Evolutionary conservation across 2,888 invertebrate species (phyloP).

Genomic region (Volucella zonaria): DNA sequence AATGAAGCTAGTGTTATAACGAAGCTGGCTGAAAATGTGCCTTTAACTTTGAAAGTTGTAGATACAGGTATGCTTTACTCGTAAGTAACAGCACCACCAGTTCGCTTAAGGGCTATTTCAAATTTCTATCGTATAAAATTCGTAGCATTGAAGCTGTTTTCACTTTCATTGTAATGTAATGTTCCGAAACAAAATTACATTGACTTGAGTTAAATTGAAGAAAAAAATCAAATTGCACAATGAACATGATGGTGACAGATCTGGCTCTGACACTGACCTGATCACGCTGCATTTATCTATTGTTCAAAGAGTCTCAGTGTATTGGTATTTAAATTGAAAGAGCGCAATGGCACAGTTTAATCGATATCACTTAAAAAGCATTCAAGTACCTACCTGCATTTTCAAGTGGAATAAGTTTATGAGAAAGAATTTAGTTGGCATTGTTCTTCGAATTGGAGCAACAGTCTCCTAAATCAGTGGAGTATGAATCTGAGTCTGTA

Average conservation of each 20-base stretch:
- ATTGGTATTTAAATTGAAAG: constrained; percentile 17
- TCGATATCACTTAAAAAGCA: constrained; percentile 41
- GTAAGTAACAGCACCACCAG: too few relatives aligned
- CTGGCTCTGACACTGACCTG: constrained; percentile 41
- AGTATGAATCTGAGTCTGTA: constrained; percentile 25
- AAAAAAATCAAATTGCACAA: constrained; percentile 35
- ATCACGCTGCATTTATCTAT: constrained; percentile 25
- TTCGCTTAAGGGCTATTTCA: too few relatives aligned
- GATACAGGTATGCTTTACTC: too few relatives aligned
- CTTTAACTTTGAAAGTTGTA: too few relatives aligned
- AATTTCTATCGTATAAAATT: too few relatives aligned
- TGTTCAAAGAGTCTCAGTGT: constrained; percentile 25
- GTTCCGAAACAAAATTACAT: background rate
- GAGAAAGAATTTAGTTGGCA: constrained; percentile 29
- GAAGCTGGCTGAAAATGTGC: background rate
- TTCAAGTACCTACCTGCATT: constrained; percentile 26
- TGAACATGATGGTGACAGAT: constrained; percentile 34
- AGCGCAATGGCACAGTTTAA: constrained; percentile 41
- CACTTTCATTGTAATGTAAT: background rate
- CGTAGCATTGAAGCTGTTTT: background rate
- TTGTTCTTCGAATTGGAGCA: constrained; percentile 48
- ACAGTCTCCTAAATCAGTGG: constrained; percentile 51
- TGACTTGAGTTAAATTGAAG: constrained; percentile 25
- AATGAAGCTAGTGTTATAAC: constrained; percentile 5
- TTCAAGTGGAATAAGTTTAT: constrained; percentile 20